phyloP scores from a whole-genome alignment of 2,888 invertebrate species.

The Diplazon laetatorius region DNA sequence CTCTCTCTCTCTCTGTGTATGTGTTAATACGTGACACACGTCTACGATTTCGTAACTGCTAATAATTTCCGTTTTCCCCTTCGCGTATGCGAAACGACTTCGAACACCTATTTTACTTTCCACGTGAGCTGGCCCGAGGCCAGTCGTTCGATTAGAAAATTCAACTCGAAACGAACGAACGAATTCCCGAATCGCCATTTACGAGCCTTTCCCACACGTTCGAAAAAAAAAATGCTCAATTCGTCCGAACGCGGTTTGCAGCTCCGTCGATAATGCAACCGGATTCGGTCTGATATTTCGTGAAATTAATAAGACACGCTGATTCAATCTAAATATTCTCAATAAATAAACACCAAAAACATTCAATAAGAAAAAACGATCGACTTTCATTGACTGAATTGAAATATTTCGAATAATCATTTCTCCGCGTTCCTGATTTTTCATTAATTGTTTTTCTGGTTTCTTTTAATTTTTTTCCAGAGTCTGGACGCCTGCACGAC shows the following conservation, averaged over 20 bases:
- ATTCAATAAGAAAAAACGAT: no score
- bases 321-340: not conserved
- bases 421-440: not conserved
- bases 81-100: conserved; percentile 36
- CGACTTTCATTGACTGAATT: no score
- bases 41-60: conserved; percentile 38
- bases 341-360: not conserved
- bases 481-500: conserved; percentile 91
- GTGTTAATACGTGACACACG: not conserved
- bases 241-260: conserved; percentile 12
- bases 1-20: no score
- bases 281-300: not conserved
- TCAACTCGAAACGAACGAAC: conserved; percentile 10
- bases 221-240: no score
- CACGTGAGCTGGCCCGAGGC: conserved; percentile 48
- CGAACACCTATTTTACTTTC: conserved; percentile 50
- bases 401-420: conserved; percentile 2
- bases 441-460: not conserved
- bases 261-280: not conserved
- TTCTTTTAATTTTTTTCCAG: conserved; percentile 84
- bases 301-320: not conserved
- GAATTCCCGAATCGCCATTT: not conserved
- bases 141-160: conserved; percentile 55
- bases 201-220: no score
- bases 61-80: conserved; percentile 52